Base-by-base conservation (phyloP, 2,888 invertebrate species). In the Artemia sinica region DNA sequence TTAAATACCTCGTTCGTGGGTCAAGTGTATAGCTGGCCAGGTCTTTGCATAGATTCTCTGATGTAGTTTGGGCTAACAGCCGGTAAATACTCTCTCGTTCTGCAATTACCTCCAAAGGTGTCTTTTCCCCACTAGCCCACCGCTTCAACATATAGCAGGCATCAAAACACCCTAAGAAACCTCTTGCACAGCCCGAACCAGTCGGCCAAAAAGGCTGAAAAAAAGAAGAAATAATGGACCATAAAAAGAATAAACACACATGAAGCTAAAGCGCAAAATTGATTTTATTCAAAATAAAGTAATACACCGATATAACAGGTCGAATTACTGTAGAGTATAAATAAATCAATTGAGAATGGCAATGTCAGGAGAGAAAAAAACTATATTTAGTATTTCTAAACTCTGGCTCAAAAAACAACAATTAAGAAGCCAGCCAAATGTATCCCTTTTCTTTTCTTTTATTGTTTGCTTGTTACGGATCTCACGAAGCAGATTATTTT, bases 111-210 rank as follows among this genome's bases (percentile, higher is more conserved):
- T 88, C 86, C 14, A 94, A 80, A 0, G 91, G 86, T 71, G 89
- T 88, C 69, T 80, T 77, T 1, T 84, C 84, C 65, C 80, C 80
- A 65, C 82, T 80, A 0, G 87, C 85, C 89, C 91, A 94, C 70
- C 87, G 82, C 73, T 89, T 84, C 70, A 96, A 86, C 72, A 92
- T 90, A 93, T 97, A 98, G 13, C 91, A 92, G 0, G 95, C 89
- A 81, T 98, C 97, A 78, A 97, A 84, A 6, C 92, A 91, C 28
- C 94, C 92, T 3, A 98, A 82, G 78, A 97, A 97, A 13, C 97
- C 97, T 69, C 97, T 84, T 0, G 96, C 97, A 80, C 95, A 95
- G 1, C 98, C 98, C 5, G 95, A 95, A 0, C 98, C 98, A 0
- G 95, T 96, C 8, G 97, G 98, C 97, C 98, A 98, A 79, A 98